Evolutionary conservation across 2,113 vertebrate genomes (phyloP).

Genomic region (Crotalus viridis): DNA sequence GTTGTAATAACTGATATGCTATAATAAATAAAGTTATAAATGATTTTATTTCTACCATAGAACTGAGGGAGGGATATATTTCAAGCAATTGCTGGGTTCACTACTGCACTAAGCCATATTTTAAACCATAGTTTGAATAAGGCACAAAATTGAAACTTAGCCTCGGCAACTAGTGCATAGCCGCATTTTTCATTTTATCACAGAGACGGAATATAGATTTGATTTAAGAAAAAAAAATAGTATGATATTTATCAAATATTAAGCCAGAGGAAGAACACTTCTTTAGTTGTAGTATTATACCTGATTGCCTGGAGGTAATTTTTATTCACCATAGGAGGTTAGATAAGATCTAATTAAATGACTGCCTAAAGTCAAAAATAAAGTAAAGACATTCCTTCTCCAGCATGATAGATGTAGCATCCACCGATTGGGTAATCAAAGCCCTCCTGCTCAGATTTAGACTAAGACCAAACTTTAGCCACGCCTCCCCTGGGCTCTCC

Average conservation of each 20-base stretch:
- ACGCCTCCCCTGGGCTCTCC: too few species aligned
- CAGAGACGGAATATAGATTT: background rate
- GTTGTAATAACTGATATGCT: background rate
- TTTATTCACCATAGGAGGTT: background rate
- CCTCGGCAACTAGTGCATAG: background rate
- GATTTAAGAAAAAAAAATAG: background rate
- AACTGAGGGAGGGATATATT: background rate
- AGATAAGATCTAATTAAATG: background rate
- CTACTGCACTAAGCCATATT: background rate
- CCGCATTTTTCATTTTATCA: background rate
- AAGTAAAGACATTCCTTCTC: too few species aligned
- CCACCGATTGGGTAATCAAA: too few species aligned
- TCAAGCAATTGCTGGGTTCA: background rate
- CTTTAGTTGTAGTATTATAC: background rate
- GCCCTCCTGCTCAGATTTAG: too few species aligned
- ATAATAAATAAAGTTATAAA: background rate
- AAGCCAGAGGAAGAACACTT: background rate
- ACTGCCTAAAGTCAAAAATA: background rate
- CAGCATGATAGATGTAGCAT: too few species aligned
- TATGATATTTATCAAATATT: background rate
- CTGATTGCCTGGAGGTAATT: background rate
- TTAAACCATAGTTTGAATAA: background rate
- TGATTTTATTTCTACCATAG: too few species aligned
- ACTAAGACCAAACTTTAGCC: too few species aligned
- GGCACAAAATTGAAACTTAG: background rate